Base-by-base conservation (phyloP, 2,797 vertebrate species). In the Rhabdomys pumilio region DNA sequence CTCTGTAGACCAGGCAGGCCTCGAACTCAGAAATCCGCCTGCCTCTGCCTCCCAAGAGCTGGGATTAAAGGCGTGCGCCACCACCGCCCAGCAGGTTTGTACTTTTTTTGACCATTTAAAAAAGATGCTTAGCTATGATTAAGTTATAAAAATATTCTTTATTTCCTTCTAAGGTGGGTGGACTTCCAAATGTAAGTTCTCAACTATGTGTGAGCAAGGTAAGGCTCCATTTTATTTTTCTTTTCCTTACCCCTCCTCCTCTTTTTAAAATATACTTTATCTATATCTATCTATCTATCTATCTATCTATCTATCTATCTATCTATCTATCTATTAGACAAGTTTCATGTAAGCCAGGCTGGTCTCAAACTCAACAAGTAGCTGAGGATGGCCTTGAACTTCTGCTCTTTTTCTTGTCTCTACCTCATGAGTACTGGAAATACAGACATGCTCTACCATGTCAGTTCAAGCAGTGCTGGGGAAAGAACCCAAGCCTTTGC, bases 81-180 rank as follows among this genome's bases (percentile, higher is more conserved):
- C n/a, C n/a, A n/a, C n/a, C n/a, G n/a, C n/a, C n/a, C n/a, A n/a
- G n/a, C n/a, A n/a, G n/a, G n/a, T n/a, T n/a, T n/a, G n/a, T n/a
- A n/a, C n/a, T 80, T 80, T 44, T 79, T 80, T 57, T 41, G 47
- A 55, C 29, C 29, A 94, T 85, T 89, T 41, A 72, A 82, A 88
- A 88, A 59, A 90, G 55, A 75, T 47, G 11, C 41, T 44, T 75
- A 84, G 41, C 44, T 88, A 93, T 9, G 3, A 15, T 10, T 41
- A 79, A 19, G 57, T 89, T 57, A 17, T 31, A 57, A 69, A 63
- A 41, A 89, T 3, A 85, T 0, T 61, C 79, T 90, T 90, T 57
- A 50, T 53, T 83, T 59, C 57, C 50, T 75, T 69, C 90, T 86
- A 93, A 82, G 92, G 73, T 67, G 76, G 92, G 73, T 67, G 72